phyloP scores from a whole-genome alignment of 2,888 invertebrate genomes.

The Exephanes ischioxanthus region DNA sequence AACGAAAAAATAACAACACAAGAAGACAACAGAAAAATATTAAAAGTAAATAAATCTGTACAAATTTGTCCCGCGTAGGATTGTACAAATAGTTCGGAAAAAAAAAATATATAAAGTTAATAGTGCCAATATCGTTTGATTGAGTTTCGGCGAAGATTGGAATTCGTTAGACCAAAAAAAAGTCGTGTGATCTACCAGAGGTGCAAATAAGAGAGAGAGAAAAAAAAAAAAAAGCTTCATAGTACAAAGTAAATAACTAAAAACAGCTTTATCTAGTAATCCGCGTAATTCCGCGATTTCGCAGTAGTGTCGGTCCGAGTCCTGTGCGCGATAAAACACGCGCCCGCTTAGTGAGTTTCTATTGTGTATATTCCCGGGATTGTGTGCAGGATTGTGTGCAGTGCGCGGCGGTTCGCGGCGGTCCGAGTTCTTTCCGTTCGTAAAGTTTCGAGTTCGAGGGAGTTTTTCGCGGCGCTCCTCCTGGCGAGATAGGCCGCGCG shows the following conservation, averaged over 20 bases:
- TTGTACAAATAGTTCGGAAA: slow-evolving; percentile 18
- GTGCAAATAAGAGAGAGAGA: neutral
- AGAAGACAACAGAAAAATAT: slow-evolving; percentile 13
- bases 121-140: neutral
- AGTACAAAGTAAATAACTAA: slow-evolving; percentile 53
- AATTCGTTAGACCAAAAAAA: neutral
- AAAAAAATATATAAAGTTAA: neutral
- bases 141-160: neutral
- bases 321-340: slow-evolving; percentile 10
- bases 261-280: slow-evolving; percentile 13
- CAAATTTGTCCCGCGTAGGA: neutral
- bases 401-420: slow-evolving; percentile 48
- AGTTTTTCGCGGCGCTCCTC: slow-evolving; percentile 26
- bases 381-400: slow-evolving; percentile 45
- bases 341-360: slow-evolving; percentile 47
- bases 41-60: neutral
- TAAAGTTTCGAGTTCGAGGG: slow-evolving; percentile 17
- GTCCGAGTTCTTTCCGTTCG: slow-evolving; percentile 20
- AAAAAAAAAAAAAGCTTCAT: slow-evolving; percentile 31
- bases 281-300: slow-evolving; percentile 20
- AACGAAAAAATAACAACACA: neutral
- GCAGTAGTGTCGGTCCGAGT: slow-evolving; percentile 9
- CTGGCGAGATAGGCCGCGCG: slow-evolving; percentile 12
- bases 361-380: neutral
- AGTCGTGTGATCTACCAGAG: slow-evolving; percentile 21